A percentile compares a stretch with the other conserved stretches of the same genome.
Evolutionary conservation across 1,140 invertebrate genomes (phyloP).

Genomic region (Leptinotarsa undecemlineata): DNA sequence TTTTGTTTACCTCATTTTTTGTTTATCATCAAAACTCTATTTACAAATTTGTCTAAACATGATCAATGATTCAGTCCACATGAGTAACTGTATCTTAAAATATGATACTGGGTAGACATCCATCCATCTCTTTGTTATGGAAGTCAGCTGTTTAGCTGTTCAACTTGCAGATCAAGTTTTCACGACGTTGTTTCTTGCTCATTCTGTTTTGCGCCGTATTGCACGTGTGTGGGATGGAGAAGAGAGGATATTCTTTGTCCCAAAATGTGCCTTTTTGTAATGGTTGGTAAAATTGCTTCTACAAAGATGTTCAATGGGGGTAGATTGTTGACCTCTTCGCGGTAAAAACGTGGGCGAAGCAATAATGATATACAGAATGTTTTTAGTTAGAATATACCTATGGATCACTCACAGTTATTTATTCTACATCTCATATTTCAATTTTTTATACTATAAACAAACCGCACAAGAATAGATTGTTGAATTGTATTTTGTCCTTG

Average conservation of each 20-base stretch:
- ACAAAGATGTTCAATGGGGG: not conserved
- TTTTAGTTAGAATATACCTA: not conserved
- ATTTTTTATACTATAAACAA: too few species aligned
- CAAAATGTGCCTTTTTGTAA: constrained; percentile 10
- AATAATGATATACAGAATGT: not conserved
- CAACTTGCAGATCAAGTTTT: constrained; percentile 18
- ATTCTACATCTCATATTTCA: not conserved
- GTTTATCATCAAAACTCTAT: not conserved
- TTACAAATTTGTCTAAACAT: too few species aligned
- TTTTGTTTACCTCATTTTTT: not conserved
- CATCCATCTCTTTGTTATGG: constrained; percentile 13
- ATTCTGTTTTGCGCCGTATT: constrained; percentile 15
- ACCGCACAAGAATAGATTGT: too few species aligned
- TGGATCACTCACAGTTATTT: not conserved
- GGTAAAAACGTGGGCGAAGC: not conserved
- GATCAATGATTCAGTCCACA: too few species aligned
- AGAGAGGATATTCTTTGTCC: constrained; percentile 13
- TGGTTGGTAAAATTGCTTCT: constrained; percentile 1
- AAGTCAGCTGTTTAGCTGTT: constrained; percentile 18
- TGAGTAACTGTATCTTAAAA: not conserved
- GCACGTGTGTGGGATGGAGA: constrained; percentile 22
- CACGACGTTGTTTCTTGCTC: constrained; percentile 8
- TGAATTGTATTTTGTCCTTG: too few species aligned
- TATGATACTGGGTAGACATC: not conserved
- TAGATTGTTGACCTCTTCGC: constrained; percentile 16